Percentiles rank a stretch among this genome's conserved stretches.
Conservation (phyloP, 2,113 vertebrate genomes). For the Anoplopoma fimbria region DNA sequence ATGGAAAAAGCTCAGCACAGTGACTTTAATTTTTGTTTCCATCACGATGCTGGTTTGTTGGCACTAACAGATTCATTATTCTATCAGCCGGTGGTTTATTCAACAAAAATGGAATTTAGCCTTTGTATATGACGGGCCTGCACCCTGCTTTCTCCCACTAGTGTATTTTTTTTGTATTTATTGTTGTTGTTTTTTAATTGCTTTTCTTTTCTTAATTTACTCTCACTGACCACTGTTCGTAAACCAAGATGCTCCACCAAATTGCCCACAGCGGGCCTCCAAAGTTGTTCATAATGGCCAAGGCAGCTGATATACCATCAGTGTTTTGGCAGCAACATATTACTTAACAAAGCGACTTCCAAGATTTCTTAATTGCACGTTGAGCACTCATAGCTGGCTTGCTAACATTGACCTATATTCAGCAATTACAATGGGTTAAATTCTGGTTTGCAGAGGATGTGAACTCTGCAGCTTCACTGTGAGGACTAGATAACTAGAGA, state of each 20-base stretch:
- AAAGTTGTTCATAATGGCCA: background rate
- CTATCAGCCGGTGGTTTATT: background rate
- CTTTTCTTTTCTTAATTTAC: too few relatives aligned
- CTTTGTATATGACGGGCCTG: background rate
- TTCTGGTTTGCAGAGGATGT: background rate
- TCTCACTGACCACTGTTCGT: too few relatives aligned
- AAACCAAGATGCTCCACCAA: too few relatives aligned
- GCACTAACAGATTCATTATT: background rate
- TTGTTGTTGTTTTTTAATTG: background rate
- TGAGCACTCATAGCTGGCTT: background rate
- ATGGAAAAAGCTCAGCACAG: background rate
- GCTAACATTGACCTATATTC: background rate
- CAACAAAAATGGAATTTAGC: background rate
- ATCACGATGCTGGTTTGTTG: background rate
- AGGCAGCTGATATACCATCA: background rate
- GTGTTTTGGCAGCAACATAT: background rate
- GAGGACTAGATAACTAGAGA: background rate
- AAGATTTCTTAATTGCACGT: background rate
- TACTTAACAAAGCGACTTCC: background rate
- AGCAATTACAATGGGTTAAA: background rate
- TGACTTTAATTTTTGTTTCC: background rate
- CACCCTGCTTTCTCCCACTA: background rate
- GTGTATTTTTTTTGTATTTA: background rate
- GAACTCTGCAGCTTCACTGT: background rate
- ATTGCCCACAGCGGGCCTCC: background rate